Base-by-base conservation (phyloP, 2,797 vertebrate species). In the Mareca penelope region DNA sequence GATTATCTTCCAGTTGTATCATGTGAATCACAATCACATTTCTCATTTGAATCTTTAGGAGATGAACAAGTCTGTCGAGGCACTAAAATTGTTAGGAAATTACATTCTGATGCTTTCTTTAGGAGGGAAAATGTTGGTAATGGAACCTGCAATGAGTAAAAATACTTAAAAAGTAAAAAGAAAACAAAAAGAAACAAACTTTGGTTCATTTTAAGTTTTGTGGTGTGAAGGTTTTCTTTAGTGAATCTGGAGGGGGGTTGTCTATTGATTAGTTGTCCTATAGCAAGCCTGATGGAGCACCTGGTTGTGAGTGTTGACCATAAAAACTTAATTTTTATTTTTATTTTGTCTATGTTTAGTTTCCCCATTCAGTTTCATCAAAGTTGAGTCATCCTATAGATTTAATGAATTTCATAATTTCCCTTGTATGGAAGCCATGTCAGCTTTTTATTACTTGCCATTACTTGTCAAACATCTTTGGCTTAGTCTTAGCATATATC, bases 361-460 rank as follows among this genome's bases (percentile, higher is more conserved):
- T 89, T 80, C 46, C 29, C 29, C 19, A 46, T 63, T 72, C 31
- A 33, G 31, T 80, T 88, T 88, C 39, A 64, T 52, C 15, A 64
- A 52, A 42, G 75, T 5, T 61, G 57, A 83, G 8, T 6, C 70
- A 87, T 85, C 6, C 14, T 56, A 24, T 52, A 13, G 39, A 79
- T 61, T 84, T 59, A 37, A 11, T 67, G 59, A 84, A 59, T 5
- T 33, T 59, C 21, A 22, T 72, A 1, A 59, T 69, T 90, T 86
- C 17, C 63, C 39, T 28, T 33, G 5, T 70, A 60, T 60, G 68
- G 84, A 76, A 87, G 26, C 26, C 42, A 21, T 39, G 14, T 50
- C 40, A 69, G 8, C 6, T 93, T 95, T 89, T 80, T 69, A 35
- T 85, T 91, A 37, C 50, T 78, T 88, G 28, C 12, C 15, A 24